These are phyloP conservation scores for Coendou prehensilis DNA, from an alignment of 2,797 vertebrate species.

Conservation along the genomic window DNA sequence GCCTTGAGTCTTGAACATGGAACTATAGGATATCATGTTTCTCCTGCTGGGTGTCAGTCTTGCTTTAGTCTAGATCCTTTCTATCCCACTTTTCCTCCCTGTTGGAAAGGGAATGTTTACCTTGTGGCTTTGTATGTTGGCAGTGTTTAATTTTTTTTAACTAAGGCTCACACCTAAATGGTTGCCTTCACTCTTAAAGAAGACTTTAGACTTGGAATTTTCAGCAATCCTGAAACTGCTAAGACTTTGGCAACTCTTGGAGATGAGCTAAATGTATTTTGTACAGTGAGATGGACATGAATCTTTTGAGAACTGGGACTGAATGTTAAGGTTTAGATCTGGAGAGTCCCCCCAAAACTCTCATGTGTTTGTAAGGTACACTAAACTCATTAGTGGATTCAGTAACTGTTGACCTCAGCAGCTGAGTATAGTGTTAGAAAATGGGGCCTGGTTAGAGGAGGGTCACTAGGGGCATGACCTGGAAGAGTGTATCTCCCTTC, in stretches of 20 bases:
- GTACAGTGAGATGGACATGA: neutral
- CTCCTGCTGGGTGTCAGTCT: neutral
- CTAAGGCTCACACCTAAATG: neutral
- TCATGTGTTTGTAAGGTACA: too few relatives aligned
- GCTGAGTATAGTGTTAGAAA: too few relatives aligned
- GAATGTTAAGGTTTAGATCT: too few relatives aligned
- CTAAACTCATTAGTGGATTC: too few relatives aligned
- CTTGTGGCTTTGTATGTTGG: neutral
- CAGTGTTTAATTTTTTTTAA: neutral
- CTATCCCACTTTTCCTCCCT: neutral
- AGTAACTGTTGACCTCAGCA: too few relatives aligned
- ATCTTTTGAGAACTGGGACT: neutral
- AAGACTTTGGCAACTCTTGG: neutral
- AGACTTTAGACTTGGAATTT: neutral
- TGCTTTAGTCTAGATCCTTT: neutral
- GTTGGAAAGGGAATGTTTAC: neutral
- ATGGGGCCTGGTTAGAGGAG: too few relatives aligned
- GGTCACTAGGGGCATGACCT: too few relatives aligned
- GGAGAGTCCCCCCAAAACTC: too few relatives aligned
- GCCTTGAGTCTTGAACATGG: neutral
- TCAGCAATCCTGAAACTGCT: neutral
- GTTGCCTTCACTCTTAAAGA: neutral
- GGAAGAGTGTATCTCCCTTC: too few relatives aligned
- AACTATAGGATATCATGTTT: neutral
- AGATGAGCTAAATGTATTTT: neutral